Conservation (phyloP, 2,113 vertebrate genomes). For the Pangasianodon hypophthalmus region DNA sequence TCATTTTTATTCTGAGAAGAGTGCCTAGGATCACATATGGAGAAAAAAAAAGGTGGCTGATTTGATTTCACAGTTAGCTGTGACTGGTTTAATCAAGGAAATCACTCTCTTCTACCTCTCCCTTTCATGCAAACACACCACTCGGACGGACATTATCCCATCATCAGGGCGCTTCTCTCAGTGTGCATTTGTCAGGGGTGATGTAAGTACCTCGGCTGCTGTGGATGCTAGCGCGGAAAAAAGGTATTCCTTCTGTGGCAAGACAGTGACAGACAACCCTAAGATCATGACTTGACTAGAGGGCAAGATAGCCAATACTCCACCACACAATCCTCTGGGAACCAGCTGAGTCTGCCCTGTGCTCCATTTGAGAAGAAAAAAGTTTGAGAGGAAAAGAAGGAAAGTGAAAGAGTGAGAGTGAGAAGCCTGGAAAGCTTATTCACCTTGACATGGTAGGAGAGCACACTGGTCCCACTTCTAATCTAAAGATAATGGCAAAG, state of each 20-base stretch:
- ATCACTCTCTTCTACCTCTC: slow-evolving; percentile 23
- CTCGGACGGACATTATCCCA: slow-evolving; percentile 23
- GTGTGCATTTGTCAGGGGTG: slow-evolving; percentile 35
- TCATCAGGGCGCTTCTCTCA: slow-evolving; percentile 20
- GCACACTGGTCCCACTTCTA: slow-evolving; percentile 23
- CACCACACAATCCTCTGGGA: background rate
- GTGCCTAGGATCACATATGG: background rate
- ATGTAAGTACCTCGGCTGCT: background rate
- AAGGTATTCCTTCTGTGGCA: slow-evolving; percentile 37
- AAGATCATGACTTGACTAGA: background rate
- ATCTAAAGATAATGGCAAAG: slow-evolving; percentile 45
- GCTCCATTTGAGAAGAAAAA: slow-evolving; percentile 8
- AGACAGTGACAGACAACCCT: slow-evolving; percentile 43
- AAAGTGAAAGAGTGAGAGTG: slow-evolving; percentile 2
- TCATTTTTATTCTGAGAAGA: background rate
- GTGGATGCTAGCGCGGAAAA: background rate
- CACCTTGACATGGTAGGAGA: slow-evolving; percentile 30
- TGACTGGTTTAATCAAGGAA: slow-evolving; percentile 38
- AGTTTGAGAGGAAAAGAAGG: background rate
- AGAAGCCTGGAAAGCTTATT: slow-evolving; percentile 21
- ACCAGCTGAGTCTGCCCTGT: background rate
- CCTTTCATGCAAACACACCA: slow-evolving; percentile 43
- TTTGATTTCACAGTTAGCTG: slow-evolving; percentile 13
- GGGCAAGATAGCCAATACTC: background rate
- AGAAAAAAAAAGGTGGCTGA: background rate